Percentiles rank a stretch among this genome's conserved stretches.
phyloP scores from a whole-genome alignment of 2,797 vertebrate species.

The Oceanodroma leucorhoa region DNA sequence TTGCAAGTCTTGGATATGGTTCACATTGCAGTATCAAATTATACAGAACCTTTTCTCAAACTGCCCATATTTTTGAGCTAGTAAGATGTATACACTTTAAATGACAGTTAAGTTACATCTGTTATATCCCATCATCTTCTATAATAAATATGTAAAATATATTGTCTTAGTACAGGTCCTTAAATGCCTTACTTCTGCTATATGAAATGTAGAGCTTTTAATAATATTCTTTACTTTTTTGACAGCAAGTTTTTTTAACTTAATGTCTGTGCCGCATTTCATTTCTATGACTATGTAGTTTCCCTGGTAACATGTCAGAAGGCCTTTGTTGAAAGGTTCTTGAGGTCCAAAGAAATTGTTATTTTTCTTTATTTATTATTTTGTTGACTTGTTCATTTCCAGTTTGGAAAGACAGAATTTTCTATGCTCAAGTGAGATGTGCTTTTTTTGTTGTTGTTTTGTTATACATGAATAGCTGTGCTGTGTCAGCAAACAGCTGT shows the following conservation, averaged over 20 bases:
- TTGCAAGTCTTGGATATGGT: neutral
- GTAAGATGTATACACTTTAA: neutral
- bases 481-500: neutral
- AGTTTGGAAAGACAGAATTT: neutral
- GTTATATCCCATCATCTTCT: neutral
- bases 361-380: neutral
- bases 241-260: neutral
- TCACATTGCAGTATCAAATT: neutral
- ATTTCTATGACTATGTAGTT: neutral
- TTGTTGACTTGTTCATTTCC: neutral
- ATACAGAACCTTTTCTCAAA: neutral
- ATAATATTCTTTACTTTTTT: neutral
- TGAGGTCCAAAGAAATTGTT: neutral
- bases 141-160: neutral
- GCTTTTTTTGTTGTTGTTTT: neutral
- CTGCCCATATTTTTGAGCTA: neutral
- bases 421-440: neutral
- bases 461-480: neutral
- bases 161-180: neutral
- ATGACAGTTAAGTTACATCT: neutral
- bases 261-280: neutral
- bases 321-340: neutral
- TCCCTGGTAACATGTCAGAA: slow-evolving; percentile 33
- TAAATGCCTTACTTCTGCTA: neutral
- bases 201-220: neutral